phyloP scores from a whole-genome alignment of 2,113 vertebrate genomes.

The Microcebus griseorufus region DNA sequence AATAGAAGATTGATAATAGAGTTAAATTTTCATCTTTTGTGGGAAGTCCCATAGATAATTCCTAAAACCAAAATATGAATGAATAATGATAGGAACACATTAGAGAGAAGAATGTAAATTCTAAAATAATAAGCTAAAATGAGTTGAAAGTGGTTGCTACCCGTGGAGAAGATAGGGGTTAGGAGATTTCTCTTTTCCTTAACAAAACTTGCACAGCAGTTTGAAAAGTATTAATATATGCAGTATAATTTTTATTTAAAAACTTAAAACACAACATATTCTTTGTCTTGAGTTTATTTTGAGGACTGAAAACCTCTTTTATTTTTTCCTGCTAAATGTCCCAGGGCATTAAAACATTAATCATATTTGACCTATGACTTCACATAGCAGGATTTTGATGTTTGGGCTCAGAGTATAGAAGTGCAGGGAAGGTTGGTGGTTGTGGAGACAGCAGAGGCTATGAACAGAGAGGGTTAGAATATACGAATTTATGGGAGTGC shows the following conservation, averaged over 20 bases:
- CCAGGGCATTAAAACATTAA: neutral
- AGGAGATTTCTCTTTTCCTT: neutral
- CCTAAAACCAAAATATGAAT: constrained; percentile 15
- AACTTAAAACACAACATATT: neutral
- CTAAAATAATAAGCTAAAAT: constrained; percentile 16
- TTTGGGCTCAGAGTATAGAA: neutral
- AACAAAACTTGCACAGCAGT: neutral
- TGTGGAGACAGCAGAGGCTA: neutral
- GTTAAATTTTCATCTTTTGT: neutral
- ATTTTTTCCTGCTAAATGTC: neutral
- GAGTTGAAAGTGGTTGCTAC: neutral
- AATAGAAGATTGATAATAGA: neutral
- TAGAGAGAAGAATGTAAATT: neutral
- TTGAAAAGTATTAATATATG: neutral
- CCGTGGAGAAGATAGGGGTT: neutral
- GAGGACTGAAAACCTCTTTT: neutral
- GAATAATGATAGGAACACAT: neutral
- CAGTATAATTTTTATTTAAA: constrained; percentile 10
- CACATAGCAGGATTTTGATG: neutral
- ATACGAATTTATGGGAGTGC: neutral
- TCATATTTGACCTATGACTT: neutral
- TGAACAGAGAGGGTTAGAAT: neutral
- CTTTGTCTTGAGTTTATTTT: neutral
- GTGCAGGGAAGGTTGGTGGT: neutral
- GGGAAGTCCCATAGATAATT: neutral